phyloP scores from a whole-genome alignment of 2,888 invertebrate genomes.

The Eucera pruinosa region DNA sequence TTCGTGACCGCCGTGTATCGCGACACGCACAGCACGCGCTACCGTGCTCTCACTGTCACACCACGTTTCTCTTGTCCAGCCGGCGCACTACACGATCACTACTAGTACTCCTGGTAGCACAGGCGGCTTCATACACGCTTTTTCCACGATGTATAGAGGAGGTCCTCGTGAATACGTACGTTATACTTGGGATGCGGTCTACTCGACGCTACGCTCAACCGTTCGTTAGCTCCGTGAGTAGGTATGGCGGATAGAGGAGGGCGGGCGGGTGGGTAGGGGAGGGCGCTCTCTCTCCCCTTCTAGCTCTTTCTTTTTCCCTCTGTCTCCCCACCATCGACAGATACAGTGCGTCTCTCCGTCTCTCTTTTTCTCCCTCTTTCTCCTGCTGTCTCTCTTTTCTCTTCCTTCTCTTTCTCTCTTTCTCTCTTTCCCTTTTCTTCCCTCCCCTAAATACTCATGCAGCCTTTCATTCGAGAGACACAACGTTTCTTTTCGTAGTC shows the following conservation, averaged over 20 bases:
- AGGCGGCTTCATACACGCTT: conserved; percentile 61
- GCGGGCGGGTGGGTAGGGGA: conserved; percentile 71
- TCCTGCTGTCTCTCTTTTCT: conserved; percentile 37
- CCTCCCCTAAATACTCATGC: conserved; percentile 52
- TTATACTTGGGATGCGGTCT: conserved; percentile 80
- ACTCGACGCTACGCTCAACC: conserved; percentile 83
- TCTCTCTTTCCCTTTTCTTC: conserved; percentile 43
- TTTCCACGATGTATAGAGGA: conserved; percentile 59
- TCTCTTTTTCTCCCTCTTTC: conserved; percentile 51
- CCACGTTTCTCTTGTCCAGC: conserved; percentile 64
- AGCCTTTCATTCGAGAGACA: conserved; percentile 58
- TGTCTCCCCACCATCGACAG: conserved; percentile 75
- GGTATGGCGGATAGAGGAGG: conserved; percentile 75
- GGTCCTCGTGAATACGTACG: conserved; percentile 71
- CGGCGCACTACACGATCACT: conserved; percentile 68
- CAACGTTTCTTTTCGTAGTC: conserved; percentile 53
- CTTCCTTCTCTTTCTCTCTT: conserved; percentile 51
- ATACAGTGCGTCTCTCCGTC: conserved; percentile 65
- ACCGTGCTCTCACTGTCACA: conserved; percentile 65
- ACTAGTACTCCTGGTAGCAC: conserved; percentile 56
- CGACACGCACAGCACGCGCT: conserved; percentile 70
- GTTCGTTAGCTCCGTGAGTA: conserved; percentile 83
- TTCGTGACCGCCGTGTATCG: conserved; percentile 62
- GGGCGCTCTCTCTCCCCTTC: conserved; percentile 70
- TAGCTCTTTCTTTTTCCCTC: conserved; percentile 78